phyloP scores from a whole-genome alignment of 2,113 vertebrate species.

The Helogale parvula region DNA sequence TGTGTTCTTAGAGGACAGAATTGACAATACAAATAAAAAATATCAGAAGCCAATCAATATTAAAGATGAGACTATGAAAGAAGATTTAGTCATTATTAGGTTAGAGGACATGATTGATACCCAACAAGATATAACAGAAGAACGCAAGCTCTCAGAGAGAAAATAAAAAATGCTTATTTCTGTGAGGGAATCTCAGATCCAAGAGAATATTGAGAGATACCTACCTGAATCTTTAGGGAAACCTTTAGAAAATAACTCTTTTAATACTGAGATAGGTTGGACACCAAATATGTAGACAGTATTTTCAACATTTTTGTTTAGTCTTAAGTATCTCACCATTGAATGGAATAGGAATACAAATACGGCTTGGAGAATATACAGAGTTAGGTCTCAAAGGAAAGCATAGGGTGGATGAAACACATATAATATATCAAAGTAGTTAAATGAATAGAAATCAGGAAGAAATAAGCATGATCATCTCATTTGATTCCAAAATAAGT shows the following conservation, averaged over 20 bases:
- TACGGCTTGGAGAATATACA: not conserved
- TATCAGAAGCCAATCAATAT: not conserved
- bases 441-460: conserved; percentile 14
- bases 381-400: not conserved
- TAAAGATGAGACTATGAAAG: not conserved
- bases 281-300: not conserved
- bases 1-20: not conserved
- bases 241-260: not conserved
- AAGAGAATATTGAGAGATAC: not conserved
- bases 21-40: conserved; percentile 1
- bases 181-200: not conserved
- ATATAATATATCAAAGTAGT: not conserved
- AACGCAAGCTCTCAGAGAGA: not conserved
- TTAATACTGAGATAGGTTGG: not conserved
- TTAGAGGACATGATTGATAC: conserved; percentile 17
- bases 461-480: not conserved
- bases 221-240: not conserved
- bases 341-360: not conserved
- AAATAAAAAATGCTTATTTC: not conserved
- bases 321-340: not conserved
- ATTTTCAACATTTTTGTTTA: conserved; percentile 2
- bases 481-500: conserved; percentile 18
- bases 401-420: not conserved
- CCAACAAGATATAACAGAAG: not conserved
- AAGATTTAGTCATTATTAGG: conserved; percentile 1